These are phyloP conservation scores for Trachelus stipa DNA, from an alignment of 2,888 invertebrate genomes.

Conservation along the genomic window DNA sequence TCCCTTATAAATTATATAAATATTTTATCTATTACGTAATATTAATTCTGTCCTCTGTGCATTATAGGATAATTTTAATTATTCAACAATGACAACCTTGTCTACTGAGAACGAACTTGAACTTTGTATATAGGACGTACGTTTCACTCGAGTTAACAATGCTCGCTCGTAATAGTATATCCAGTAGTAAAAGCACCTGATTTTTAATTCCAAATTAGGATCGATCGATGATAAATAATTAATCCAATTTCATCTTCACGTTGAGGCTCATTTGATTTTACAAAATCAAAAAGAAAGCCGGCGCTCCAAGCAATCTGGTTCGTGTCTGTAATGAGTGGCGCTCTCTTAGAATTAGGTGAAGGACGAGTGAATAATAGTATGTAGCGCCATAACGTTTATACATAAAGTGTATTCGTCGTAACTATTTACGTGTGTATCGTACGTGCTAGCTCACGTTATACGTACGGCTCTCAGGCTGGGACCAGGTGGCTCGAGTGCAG, in stretches of 20 bases:
- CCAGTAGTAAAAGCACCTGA: neutral
- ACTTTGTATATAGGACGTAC: neutral
- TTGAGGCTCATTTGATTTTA: neutral
- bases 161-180: neutral
- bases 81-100: neutral
- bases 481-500: neutral
- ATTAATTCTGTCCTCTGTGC: neutral
- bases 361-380: conserved; percentile 4
- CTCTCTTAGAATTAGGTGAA: conserved; percentile 6
- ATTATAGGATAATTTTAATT: neutral
- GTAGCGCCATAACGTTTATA: neutral
- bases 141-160: neutral
- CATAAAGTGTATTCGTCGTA: neutral
- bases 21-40: neutral
- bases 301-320: neutral
- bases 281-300: neutral
- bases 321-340: conserved; percentile 1
- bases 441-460: neutral
- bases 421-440: neutral
- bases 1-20: neutral
- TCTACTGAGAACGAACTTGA: neutral
- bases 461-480: neutral
- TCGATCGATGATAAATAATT: neutral
- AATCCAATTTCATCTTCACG: neutral
- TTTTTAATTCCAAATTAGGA: neutral